These are phyloP conservation scores for Cacoxenus indagator DNA, from an alignment of 2,888 invertebrate species.

Conservation along the genomic window DNA sequence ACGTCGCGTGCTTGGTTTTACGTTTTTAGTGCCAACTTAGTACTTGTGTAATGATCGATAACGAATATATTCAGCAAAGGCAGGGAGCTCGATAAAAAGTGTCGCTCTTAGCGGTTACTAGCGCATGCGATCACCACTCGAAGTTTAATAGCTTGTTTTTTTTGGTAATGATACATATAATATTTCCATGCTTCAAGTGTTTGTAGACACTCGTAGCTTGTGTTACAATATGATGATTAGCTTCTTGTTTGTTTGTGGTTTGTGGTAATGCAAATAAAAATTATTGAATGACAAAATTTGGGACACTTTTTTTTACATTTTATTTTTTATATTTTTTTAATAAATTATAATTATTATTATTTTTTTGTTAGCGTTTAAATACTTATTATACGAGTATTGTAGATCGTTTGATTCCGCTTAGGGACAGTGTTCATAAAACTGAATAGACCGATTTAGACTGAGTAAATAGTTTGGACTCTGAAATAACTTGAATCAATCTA, in stretches of 20 bases:
- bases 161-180: constrained; percentile 4
- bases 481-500: too few relatives aligned
- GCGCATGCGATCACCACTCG: constrained; percentile 1
- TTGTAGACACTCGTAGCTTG: not conserved
- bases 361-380: too few relatives aligned
- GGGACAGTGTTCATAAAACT: too few relatives aligned
- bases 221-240: too few relatives aligned
- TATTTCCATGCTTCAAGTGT: not conserved
- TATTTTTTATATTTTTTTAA: too few relatives aligned
- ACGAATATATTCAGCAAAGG: not conserved
- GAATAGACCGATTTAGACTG: too few relatives aligned
- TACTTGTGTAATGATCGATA: constrained; percentile 11
- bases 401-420: too few relatives aligned
- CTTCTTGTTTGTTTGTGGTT: not conserved
- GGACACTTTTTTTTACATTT: too few relatives aligned
- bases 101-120: not conserved
- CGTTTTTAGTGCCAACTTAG: not conserved
- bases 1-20: not conserved
- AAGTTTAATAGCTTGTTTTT: not conserved
- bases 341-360: too few relatives aligned
- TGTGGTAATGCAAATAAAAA: too few relatives aligned
- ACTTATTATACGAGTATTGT: too few relatives aligned
- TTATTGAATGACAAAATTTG: not conserved
- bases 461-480: too few relatives aligned
- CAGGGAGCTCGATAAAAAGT: not conserved